phyloP scores from a whole-genome alignment of 2,797 vertebrate genomes.

The Notolabrus celidotus region DNA sequence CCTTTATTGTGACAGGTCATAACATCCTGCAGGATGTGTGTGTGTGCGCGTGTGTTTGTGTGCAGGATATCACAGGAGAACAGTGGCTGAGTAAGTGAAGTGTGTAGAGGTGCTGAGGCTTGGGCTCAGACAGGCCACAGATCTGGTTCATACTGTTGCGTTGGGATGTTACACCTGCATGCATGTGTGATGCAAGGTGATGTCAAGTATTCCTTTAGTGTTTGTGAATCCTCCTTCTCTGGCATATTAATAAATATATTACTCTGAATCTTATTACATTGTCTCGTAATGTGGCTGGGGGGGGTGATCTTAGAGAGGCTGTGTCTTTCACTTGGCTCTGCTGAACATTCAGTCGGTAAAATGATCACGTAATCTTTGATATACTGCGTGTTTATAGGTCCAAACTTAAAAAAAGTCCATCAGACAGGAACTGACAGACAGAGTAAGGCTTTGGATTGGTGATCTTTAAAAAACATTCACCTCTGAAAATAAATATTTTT shows the following conservation, averaged over 20 bases:
- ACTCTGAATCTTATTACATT: slow-evolving; percentile 74
- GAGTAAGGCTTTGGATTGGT: slow-evolving; percentile 89
- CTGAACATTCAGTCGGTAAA: slow-evolving; percentile 79
- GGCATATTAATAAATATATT: slow-evolving; percentile 76
- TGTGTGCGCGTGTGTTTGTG: slow-evolving; percentile 17
- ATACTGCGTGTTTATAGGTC: slow-evolving; percentile 80
- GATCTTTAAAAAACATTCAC: slow-evolving; percentile 84
- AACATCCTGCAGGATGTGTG: slow-evolving; percentile 47
- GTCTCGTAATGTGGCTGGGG: slow-evolving; percentile 50
- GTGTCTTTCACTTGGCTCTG: slow-evolving; percentile 59
- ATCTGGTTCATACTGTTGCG: slow-evolving; percentile 43
- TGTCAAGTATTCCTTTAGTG: slow-evolving; percentile 36
- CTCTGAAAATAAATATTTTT: slow-evolving; percentile 87
- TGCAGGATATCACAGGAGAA: slow-evolving; percentile 55
- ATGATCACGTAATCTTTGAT: slow-evolving; percentile 79
- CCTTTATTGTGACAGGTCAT: slow-evolving; percentile 49
- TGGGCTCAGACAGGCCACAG: slow-evolving; percentile 64
- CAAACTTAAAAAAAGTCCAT: slow-evolving; percentile 74
- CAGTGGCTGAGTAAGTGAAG: slow-evolving; percentile 49
- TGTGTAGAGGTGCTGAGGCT: slow-evolving; percentile 69
- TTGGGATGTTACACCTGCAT: slow-evolving; percentile 37
- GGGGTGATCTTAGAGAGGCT: slow-evolving; percentile 77
- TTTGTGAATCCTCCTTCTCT: slow-evolving; percentile 60
- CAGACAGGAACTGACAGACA: slow-evolving; percentile 70
- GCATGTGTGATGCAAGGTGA: slow-evolving; percentile 37